These are phyloP conservation scores for Aselliscus stoliczkanus DNA, from an alignment of 2,797 vertebrate genomes.

Conservation along the genomic window DNA sequence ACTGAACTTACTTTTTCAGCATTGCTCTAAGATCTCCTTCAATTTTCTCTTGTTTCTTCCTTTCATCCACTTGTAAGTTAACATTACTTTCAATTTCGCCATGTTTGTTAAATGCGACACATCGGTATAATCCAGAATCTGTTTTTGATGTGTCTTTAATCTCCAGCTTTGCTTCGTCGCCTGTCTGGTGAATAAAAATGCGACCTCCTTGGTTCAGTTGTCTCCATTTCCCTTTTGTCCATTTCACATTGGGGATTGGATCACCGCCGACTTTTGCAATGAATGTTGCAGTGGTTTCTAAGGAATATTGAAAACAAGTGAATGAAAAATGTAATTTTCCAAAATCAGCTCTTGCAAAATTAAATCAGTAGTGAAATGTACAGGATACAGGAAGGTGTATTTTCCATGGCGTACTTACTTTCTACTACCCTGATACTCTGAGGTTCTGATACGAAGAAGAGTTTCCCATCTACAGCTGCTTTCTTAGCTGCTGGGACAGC, in stretches of 20 bases:
- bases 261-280: constrained; percentile 97
- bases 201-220: constrained; percentile 96
- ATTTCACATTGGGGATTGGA: constrained; percentile 97
- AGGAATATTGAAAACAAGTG: constrained; percentile 50
- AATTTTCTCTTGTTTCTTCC: constrained; percentile 85
- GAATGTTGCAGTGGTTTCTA: constrained; percentile 91
- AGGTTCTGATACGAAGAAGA: constrained; percentile 96
- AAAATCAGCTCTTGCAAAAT: not conserved
- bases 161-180: constrained; percentile 93
- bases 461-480: constrained; percentile 83
- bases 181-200: constrained; percentile 91
- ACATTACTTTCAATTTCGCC: constrained; percentile 94
- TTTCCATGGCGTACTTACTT: constrained; percentile 87
- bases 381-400: not conserved
- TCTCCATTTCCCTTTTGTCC: constrained; percentile 99
- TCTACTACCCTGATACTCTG: constrained; percentile 86
- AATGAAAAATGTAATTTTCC: constrained; percentile 36
- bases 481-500: constrained; percentile 83
- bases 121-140: constrained; percentile 95
- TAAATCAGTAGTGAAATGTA: not conserved
- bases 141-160: constrained; percentile 94
- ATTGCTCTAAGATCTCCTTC: constrained; percentile 94
- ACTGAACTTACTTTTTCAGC: constrained; percentile 92
- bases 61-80: constrained; percentile 92
- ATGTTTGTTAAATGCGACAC: constrained; percentile 92